Evolutionary conservation across 1,140 invertebrate species (phyloP), one percentile per base, ranked within the genome.

Genomic region (Riptortus pedestris): DNA sequence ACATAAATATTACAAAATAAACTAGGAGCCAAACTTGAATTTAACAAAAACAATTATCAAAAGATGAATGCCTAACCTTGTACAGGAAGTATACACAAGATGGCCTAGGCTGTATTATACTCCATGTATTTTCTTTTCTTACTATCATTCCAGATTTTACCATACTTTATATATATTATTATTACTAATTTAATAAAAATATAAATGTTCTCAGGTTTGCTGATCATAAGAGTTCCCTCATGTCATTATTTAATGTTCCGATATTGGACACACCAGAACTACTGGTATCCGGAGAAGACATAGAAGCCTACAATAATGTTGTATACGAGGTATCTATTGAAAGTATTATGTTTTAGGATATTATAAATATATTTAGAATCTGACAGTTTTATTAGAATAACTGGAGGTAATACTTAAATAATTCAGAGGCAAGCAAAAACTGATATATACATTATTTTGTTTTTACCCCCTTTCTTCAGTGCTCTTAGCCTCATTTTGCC

Each of bases 261-360:
- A 70, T 78, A 4, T 77, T 74, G 58, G 80, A 86, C 70, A 79
- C 81, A 7, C 81, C 83, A 0, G 85, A 88, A 73, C 67, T 88
- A 60, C 47, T 80, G 18, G 76, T 79, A 22, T 69, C 74, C 45
- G 77, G 77, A 29, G 79, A 83, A 16, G 83, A 85, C 62, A 65
- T 68, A 9, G 73, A 76, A 51, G 65, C 63, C 16, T 76, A 71
- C 63, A 61, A 73, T 33, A 68, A 76, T 65, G 72, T 79, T 57
- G 74, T 75, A 71, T 69, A 69, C 11, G 71, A 74, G 68, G 79
- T 82, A 70, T 75, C 76, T 76, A 72, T 9, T 74, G 70, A 52
- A 70, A n/a, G n/a, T 72, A 28, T 71, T 74, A 14, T 22, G 5
- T 16, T 72, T 69, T 38, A 74, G 69, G 3, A 43, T 60, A 20